A percentile compares a stretch with the other conserved stretches of the same genome.
These are phyloP conservation scores for Stichopus chloronotus DNA, from an alignment of 35 echinoderm and acorn worm species.

Conservation along the genomic window DNA sequence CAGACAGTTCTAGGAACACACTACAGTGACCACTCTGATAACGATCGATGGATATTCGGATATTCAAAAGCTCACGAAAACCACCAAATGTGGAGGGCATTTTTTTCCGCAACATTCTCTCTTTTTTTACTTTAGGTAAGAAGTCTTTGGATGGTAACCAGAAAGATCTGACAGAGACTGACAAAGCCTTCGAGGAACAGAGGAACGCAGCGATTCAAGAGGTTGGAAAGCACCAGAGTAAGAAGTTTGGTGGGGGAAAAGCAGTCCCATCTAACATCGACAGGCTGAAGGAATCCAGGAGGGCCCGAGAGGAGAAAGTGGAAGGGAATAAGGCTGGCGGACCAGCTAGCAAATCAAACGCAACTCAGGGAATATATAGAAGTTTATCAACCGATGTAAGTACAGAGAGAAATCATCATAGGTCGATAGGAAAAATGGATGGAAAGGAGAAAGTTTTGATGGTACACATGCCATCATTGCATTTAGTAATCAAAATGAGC, in stretches of 20 bases:
- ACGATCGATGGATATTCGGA: no score
- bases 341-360: conserved; percentile 34
- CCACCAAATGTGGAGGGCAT: no score
- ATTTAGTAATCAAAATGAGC: no score
- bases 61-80: no score
- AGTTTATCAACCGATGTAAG: conserved; percentile 62
- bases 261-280: conserved; percentile 23
- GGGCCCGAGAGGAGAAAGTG: conserved; percentile 47
- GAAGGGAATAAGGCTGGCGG: background rate
- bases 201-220: conserved; percentile 93
- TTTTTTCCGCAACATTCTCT: no score
- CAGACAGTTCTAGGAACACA: no score
- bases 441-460: no score
- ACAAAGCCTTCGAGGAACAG: conserved; percentile 96
- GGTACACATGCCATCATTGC: no score
- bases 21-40: no score
- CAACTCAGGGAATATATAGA: conserved; percentile 69
- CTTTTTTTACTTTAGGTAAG: conserved; percentile 20
- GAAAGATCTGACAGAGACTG: conserved; percentile 83
- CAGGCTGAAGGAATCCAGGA: conserved; percentile 15
- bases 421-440: background rate
- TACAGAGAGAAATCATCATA: background rate
- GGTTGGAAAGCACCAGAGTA: conserved; percentile 66
- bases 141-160: conserved; percentile 79
- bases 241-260: conserved; percentile 74